phyloP scores from a whole-genome alignment of 2,888 invertebrate species.

The Phalera bucephala region DNA sequence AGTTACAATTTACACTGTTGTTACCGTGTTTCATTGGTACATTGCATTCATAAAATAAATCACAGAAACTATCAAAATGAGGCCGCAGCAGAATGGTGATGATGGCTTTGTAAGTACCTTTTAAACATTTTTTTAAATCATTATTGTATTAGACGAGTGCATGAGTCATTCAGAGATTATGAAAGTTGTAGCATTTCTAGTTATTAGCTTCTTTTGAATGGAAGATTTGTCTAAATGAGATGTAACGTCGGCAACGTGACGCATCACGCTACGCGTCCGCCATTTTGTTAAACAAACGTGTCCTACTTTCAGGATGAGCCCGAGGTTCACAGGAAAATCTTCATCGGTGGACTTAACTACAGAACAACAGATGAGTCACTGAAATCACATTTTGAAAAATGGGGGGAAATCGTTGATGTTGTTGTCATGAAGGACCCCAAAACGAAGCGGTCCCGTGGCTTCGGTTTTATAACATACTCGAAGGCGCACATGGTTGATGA shows the following conservation, averaged over 20 bases:
- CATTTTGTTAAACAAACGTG: conserved; percentile 69
- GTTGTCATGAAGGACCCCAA: conserved; percentile 98
- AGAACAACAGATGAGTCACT: conserved; percentile 96
- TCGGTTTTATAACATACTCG: conserved; percentile 98
- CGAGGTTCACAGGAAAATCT: conserved; percentile 95
- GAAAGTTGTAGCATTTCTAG: too few species aligned
- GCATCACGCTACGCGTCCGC: conserved; percentile 54
- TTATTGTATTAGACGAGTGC: too few species aligned
- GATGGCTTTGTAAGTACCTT: conserved; percentile 72
- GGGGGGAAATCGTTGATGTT: conserved; percentile 98
- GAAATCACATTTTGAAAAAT: conserved; percentile 97
- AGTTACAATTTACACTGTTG: too few species aligned
- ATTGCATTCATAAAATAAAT: too few species aligned
- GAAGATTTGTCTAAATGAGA: too few species aligned
- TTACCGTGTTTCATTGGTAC: too few species aligned
- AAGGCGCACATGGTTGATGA: conserved; percentile 98
- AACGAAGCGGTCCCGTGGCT: conserved; percentile 97
- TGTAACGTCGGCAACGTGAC: too few species aligned
- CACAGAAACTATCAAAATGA: conserved; percentile 62
- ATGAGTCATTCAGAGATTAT: too few species aligned
- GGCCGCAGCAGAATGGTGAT: conserved; percentile 76
- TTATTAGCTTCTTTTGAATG: too few species aligned
- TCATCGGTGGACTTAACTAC: conserved; percentile 97
- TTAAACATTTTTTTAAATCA: too few species aligned
- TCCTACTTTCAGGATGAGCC: conserved; percentile 85